A percentile compares a stretch with the other conserved stretches of the same genome.
These are phyloP conservation scores for Maconellicoccus hirsutus DNA, from an alignment of 1,140 invertebrate genomes.

Conservation along the genomic window DNA sequence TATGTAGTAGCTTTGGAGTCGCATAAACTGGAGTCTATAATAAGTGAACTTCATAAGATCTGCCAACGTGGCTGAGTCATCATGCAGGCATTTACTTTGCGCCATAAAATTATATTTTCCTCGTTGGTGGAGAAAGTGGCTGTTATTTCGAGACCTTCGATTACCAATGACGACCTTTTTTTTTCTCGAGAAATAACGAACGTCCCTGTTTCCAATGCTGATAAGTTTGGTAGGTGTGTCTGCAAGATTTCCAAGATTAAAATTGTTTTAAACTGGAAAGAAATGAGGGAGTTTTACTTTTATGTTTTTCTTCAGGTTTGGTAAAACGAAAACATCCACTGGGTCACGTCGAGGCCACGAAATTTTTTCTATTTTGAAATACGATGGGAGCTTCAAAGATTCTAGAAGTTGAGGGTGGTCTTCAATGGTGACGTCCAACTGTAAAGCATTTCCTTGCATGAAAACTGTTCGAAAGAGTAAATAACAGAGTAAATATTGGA, in stretches of 20 bases:
- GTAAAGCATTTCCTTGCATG: neutral
- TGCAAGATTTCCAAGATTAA: no score
- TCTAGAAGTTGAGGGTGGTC: neutral
- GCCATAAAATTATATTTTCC: conserved; percentile 1
- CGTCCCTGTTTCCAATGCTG: neutral
- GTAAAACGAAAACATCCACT: neutral
- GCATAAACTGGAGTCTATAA: neutral
- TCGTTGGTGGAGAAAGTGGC: neutral
- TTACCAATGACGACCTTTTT: neutral
- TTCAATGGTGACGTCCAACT: neutral
- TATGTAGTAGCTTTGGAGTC: neutral
- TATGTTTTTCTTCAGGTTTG: neutral
- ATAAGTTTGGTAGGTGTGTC: neutral
- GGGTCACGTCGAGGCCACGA: neutral
- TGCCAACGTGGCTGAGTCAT: no score
- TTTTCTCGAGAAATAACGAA: neutral
- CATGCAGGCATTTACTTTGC: no score
- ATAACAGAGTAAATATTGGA: neutral
- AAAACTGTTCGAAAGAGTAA: no score
- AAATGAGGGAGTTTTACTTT: neutral
- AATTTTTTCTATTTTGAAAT: neutral
- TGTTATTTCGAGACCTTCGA: neutral
- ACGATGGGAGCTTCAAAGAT: neutral
- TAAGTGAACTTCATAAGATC: neutral
- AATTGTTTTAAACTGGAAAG: neutral